Evolutionary conservation across 2,888 invertebrate genomes (phyloP).

Genomic region (Tuberolachnus salignus): DNA sequence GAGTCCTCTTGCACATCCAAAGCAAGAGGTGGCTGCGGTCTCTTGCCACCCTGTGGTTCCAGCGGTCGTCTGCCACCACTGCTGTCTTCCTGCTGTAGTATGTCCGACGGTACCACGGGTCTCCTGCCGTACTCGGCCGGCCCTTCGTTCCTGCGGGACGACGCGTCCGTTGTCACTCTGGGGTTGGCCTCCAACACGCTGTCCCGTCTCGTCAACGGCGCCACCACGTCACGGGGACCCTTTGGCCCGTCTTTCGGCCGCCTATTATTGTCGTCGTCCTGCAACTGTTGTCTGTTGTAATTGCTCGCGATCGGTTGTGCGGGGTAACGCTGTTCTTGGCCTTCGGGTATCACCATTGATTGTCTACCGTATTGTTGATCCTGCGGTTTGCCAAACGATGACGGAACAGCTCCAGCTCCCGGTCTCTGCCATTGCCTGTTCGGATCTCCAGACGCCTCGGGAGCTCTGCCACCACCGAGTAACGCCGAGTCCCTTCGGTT

Average conservation of each 20-base stretch:
- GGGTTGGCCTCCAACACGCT: conserved; percentile 16
- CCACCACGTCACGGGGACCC: neutral
- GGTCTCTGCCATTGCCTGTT: conserved; percentile 42
- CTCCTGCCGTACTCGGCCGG: conserved; percentile 14
- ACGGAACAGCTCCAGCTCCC: neutral
- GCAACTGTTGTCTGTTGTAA: conserved; percentile 10
- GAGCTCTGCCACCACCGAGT: neutral
- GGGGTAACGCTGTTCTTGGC: conserved; percentile 33
- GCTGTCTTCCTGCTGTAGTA: neutral
- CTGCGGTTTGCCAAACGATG: conserved; percentile 9
- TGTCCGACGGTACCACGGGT: neutral
- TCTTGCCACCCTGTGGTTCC: neutral
- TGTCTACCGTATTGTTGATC: conserved; percentile 26
- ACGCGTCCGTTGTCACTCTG: neutral
- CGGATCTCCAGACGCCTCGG: neutral
- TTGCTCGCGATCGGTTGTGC: neutral
- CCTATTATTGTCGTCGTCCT: neutral
- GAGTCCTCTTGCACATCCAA: conserved; percentile 1
- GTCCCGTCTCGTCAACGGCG: conserved; percentile 23
- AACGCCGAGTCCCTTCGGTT: conserved; percentile 31
- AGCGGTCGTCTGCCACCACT: neutral
- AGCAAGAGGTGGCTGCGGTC: neutral
- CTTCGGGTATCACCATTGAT: conserved; percentile 11
- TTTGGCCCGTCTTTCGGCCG: neutral
- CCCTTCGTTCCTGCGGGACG: neutral